These are phyloP conservation scores for Cyphomyrmex costatus DNA, from an alignment of 1,140 invertebrate species.

Conservation along the genomic window DNA sequence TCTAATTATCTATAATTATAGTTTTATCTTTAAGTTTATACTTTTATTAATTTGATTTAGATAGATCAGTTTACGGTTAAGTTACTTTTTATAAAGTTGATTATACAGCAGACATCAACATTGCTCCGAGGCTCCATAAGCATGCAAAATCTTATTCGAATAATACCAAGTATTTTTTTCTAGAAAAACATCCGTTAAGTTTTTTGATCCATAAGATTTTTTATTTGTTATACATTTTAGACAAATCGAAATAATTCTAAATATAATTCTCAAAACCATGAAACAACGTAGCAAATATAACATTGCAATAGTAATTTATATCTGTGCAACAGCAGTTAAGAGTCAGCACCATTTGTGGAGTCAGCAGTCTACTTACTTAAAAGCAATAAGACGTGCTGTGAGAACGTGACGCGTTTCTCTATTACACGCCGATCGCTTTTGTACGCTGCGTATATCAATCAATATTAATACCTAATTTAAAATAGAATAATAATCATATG, in stretches of 20 bases:
- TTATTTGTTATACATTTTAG: not conserved
- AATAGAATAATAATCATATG: conserved; percentile 33
- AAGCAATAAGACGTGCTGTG: conserved; percentile 55
- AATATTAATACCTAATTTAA: conserved; percentile 35
- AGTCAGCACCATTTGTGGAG: conserved; percentile 36
- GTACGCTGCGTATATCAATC: conserved; percentile 43
- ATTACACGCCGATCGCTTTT: conserved; percentile 41
- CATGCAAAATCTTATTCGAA: not conserved
- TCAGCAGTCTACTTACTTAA: conserved; percentile 69
- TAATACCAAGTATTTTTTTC: not conserved
- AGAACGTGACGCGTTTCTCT: conserved; percentile 44
- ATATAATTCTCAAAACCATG: not conserved
- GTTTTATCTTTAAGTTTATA: not conserved
- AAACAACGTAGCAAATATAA: conserved; percentile 41
- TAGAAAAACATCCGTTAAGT: not conserved
- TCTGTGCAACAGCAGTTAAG: conserved; percentile 61
- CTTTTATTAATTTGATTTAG: not conserved
- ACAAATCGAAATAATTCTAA: not conserved
- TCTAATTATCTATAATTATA: too few relatives aligned
- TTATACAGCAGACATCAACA: not conserved
- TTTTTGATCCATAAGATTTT: not conserved
- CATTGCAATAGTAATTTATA: conserved; percentile 80
- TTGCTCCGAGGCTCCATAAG: not conserved
- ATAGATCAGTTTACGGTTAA: not conserved
- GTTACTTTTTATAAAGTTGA: not conserved